These are phyloP conservation scores for Calyptomena viridis DNA, from an alignment of 2,113 vertebrate species.

Conservation along the genomic window DNA sequence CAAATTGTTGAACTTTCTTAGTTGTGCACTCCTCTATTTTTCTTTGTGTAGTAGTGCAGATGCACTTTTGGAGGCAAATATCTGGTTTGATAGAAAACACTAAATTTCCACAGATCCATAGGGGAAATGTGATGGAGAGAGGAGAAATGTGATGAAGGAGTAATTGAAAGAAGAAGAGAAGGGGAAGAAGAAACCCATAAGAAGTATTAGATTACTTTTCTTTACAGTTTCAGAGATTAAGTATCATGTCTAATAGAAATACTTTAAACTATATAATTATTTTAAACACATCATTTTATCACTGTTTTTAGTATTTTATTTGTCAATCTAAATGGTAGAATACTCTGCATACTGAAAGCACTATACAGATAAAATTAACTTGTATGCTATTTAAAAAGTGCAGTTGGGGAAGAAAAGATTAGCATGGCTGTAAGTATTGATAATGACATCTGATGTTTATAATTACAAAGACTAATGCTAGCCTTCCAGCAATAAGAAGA, in stretches of 20 bases:
- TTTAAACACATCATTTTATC: not conserved
- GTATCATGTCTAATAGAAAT: not conserved
- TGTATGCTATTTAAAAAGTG: not conserved
- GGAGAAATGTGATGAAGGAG: not conserved
- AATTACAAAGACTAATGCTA: not conserved
- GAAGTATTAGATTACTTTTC: not conserved
- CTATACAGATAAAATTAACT: not conserved
- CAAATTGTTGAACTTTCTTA: not conserved
- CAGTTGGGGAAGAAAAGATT: not conserved
- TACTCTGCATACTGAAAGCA: not conserved
- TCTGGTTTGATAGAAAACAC: not conserved
- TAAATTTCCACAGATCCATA: not conserved
- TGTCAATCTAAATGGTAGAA: not conserved
- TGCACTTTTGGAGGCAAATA: not conserved
- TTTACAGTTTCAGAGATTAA: not conserved
- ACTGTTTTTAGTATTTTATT: not conserved
- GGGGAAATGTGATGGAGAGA: not conserved
- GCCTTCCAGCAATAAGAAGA: not conserved
- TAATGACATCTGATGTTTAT: not conserved
- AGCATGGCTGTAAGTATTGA: not conserved
- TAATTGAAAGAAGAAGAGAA: not conserved
- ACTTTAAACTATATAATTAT: not conserved
- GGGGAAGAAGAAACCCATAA: not conserved
- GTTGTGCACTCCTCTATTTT: accelerated
- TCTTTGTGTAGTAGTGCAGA: not conserved